Evolutionary conservation across 2,888 invertebrate genomes (phyloP).

Genomic region (Apamea crenata): DNA sequence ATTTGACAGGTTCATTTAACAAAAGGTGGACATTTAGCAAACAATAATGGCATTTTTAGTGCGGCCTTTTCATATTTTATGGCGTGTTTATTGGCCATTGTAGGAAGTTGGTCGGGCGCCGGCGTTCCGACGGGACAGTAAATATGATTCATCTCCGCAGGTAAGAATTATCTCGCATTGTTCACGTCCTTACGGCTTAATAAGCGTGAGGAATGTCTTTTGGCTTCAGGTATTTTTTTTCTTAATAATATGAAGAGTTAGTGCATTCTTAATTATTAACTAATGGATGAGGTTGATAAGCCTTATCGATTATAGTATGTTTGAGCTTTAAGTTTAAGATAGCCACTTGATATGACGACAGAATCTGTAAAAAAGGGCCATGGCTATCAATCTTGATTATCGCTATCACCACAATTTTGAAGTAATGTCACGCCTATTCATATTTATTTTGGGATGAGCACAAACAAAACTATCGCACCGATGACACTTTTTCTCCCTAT

Average conservation of each 20-base stretch:
- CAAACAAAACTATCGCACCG: constrained; percentile 37
- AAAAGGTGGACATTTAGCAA: constrained; percentile 87
- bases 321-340: background rate
- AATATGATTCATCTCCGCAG: constrained; percentile 86
- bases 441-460: constrained; percentile 37
- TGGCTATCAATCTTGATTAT: background rate
- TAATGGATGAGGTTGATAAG: constrained; percentile 38
- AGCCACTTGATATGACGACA: background rate
- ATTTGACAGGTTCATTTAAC: constrained; percentile 88
- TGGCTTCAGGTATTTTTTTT: constrained; percentile 42
- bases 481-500: constrained; percentile 39
- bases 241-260: constrained; percentile 18
- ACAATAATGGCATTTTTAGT: constrained; percentile 88
- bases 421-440: background rate
- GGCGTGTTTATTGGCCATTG: constrained; percentile 89
- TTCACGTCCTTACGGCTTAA: constrained; percentile 81
- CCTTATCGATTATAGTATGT: background rate
- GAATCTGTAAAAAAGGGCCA: background rate
- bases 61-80: constrained; percentile 87
- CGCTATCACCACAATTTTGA: background rate
- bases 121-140: constrained; percentile 80
- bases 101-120: constrained; percentile 79
- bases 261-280: constrained; percentile 22
- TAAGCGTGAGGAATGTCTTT: constrained; percentile 74
- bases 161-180: constrained; percentile 82